These are phyloP conservation scores for Istiophorus platypterus DNA, from an alignment of 2,113 vertebrate species.

Conservation along the genomic window DNA sequence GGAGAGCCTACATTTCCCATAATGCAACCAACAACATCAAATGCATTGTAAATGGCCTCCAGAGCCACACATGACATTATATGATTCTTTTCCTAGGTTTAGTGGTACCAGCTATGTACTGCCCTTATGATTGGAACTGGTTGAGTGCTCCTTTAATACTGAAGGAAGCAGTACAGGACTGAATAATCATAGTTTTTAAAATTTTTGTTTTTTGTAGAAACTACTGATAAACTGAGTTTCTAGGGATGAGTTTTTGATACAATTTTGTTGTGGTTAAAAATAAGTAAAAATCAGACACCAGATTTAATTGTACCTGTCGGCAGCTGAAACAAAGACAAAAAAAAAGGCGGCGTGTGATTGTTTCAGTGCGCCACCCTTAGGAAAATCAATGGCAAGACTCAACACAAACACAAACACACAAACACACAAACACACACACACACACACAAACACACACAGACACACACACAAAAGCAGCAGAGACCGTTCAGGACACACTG, in stretches of 20 bases:
- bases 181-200: neutral
- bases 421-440: neutral
- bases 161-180: neutral
- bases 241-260: neutral
- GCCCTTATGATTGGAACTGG: neutral
- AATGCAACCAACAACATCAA: neutral
- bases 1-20: neutral
- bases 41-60: neutral
- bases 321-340: neutral
- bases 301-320: neutral
- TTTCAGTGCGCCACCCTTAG: neutral
- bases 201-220: too few species aligned
- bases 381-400: neutral
- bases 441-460: neutral
- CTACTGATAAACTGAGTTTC: neutral
- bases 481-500: neutral
- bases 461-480: neutral
- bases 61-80: neutral
- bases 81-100: too few species aligned
- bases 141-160: neutral
- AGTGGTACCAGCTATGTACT: too few species aligned
- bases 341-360: neutral
- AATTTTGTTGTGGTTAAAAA: neutral
- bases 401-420: neutral
- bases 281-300: too few species aligned